Evolutionary conservation across 2,888 invertebrate genomes (phyloP).

Genomic region (Argyra leucocephala): DNA sequence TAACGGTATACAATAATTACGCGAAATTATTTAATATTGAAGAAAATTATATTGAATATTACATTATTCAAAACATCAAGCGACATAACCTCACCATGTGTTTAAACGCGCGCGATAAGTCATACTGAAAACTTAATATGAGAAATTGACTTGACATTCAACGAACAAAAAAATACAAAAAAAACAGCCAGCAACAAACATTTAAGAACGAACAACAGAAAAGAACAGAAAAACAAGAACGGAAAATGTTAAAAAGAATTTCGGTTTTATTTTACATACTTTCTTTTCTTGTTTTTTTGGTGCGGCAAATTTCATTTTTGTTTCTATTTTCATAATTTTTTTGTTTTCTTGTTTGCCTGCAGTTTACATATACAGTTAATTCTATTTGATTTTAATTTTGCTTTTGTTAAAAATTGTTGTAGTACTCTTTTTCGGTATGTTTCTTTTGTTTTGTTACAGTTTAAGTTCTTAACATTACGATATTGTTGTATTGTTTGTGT

Average conservation of each 20-base stretch:
- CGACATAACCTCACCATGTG: slow-evolving; percentile 3
- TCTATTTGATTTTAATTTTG: background rate
- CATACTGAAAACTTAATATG: slow-evolving; percentile 2
- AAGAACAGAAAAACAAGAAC: background rate
- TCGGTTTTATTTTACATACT: background rate
- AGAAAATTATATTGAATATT: too few relatives aligned
- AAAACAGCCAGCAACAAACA: too few relatives aligned
- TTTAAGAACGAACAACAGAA: too few relatives aligned
- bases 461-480: too few relatives aligned
- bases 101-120: slow-evolving; percentile 9
- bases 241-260: background rate
- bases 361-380: background rate
- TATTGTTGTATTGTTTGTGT: too few relatives aligned
- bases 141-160: slow-evolving; percentile 4
- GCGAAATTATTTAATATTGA: too few relatives aligned
- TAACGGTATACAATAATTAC: too few relatives aligned
- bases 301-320: background rate
- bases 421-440: too few relatives aligned
- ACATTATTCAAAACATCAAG: background rate
- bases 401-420: too few relatives aligned
- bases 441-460: too few relatives aligned
- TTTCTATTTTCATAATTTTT: background rate
- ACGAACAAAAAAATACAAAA: background rate
- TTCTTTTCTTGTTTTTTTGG: background rate
- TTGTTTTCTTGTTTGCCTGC: background rate